Evolutionary conservation across 2,888 invertebrate genomes (phyloP).

Genomic region (Cyclophora punctaria): DNA sequence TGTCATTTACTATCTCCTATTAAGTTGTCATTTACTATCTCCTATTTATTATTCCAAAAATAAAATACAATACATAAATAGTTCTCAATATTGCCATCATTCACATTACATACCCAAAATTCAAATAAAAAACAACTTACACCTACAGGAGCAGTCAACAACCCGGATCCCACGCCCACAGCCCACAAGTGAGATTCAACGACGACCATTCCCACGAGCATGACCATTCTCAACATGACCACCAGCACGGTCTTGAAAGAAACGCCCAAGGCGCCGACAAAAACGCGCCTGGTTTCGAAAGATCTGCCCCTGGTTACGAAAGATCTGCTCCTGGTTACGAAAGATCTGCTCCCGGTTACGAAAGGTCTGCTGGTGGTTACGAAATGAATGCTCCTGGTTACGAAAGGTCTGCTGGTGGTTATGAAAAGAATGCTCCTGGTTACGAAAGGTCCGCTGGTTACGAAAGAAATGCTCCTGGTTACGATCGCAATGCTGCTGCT

Average conservation of each 20-base stretch:
- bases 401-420: not conserved
- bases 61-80: no score
- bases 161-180: slow-evolving; percentile 16
- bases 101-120: no score
- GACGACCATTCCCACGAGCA: not conserved
- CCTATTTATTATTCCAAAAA: no score
- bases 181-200: slow-evolving; percentile 5
- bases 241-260: not conserved
- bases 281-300: not conserved
- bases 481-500: slow-evolving; percentile 38
- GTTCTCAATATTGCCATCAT: no score
- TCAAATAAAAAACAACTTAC: not conserved
- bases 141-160: slow-evolving; percentile 25
- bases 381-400: not conserved
- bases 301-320: not conserved
- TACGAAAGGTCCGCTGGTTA: slow-evolving; percentile 17
- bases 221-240: not conserved
- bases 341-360: not conserved
- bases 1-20: no score
- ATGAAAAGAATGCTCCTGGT: not conserved
- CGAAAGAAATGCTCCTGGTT: slow-evolving; percentile 31
- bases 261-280: not conserved
- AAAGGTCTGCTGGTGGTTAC: not conserved
- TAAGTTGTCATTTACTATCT: no score
- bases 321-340: not conserved